Conservation (phyloP, 2,113 vertebrate species). For the Columbina picui region DNA sequence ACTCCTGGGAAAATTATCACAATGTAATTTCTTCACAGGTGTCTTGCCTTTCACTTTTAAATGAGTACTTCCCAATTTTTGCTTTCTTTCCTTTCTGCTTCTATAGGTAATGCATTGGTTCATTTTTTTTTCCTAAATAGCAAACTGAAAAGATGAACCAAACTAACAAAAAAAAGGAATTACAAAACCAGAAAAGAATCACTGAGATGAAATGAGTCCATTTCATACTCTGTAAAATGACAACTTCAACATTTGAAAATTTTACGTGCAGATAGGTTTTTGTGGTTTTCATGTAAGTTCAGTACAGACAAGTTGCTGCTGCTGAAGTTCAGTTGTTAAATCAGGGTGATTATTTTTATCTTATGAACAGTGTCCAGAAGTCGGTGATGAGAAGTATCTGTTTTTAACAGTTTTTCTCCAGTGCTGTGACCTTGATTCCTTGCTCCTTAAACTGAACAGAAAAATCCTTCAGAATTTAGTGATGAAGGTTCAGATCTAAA, state of each 20-base stretch:
- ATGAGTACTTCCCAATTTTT: neutral
- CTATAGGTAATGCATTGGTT: neutral
- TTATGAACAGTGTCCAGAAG: constrained; percentile 12
- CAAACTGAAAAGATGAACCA: neutral
- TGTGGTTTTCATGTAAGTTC: neutral
- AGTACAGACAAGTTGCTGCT: neutral
- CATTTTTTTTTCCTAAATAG: neutral
- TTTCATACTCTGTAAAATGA: neutral
- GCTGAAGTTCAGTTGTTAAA: constrained; percentile 37
- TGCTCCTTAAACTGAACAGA: neutral
- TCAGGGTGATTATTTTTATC: constrained; percentile 34
- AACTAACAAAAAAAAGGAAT: neutral
- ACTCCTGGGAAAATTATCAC: neutral
- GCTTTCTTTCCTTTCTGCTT: neutral
- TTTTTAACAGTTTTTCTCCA: constrained; percentile 10
- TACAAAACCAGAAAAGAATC: neutral
- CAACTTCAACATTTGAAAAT: neutral
- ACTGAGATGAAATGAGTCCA: neutral
- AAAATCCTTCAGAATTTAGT: constrained; percentile 46
- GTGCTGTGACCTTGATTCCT: constrained; percentile 43
- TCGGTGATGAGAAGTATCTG: neutral
- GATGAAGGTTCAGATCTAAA: constrained; percentile 40
- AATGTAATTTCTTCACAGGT: neutral
- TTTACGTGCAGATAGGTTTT: neutral
- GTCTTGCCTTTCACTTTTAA: neutral